Evolutionary conservation across 2,888 invertebrate species (phyloP), one percentile per base, ranked within the genome.

Genomic region (Crocallis elinguaria): DNA sequence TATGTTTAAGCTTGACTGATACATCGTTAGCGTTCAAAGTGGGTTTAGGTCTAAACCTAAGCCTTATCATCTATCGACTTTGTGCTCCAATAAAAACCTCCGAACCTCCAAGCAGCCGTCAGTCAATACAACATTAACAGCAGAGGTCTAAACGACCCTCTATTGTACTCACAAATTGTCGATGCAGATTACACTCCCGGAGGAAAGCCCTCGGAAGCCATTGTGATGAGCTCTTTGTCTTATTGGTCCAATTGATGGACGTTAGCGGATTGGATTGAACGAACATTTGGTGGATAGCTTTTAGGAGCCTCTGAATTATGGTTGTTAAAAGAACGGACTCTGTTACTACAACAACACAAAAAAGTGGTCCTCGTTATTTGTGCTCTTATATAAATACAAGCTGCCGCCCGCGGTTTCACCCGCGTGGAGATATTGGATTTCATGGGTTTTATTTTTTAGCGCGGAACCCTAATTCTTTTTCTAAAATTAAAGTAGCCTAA

Each of bases 161-260:
- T 38, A 64, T 64, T 64, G 57, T 64, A 44, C 32, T 43, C 54
- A 61, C 60, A 64, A 64, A 64, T 64, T 51, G 59, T 49, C 59
- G 57, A 64, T 62, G 61, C 61, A 62, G 61, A 64, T 64, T 62
- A 61, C 53, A 35, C 45, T 48, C 53, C 52, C 60, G 8, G 43
- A 48, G 63, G 60, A 45, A 55, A 42, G 49, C 50, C 42, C 49
- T 62, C 57, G 43, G 61, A 54, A 56, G 45, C 59, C 44, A 61
- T 64, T 64, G 64, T 64, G 59, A 51, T 43, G 50, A 51, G 38
- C 39, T 51, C 44, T 51, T 61, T 64, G 61, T 64, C 61, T 64
- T 64, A 57, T 25, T 45, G 48, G 50, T 7, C 29, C 16, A 45
- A 55, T 33, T 38, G 23, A 48, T 42, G 16, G 37, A 43, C 32